phyloP scores from a whole-genome alignment of 2,113 vertebrate genomes.

The Ariopsis seemanni region DNA sequence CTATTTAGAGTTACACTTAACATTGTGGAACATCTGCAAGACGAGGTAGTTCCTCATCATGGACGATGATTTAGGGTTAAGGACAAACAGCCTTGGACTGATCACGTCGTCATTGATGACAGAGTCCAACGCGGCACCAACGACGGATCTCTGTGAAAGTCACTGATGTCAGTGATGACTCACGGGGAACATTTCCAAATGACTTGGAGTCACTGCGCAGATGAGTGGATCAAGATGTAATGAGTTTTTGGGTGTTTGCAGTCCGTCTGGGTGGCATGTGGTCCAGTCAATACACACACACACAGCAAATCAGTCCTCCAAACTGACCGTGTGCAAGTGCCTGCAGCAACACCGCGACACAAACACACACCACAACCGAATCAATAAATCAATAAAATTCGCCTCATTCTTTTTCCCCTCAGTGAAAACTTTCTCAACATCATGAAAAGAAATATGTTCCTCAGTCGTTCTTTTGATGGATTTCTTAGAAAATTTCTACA shows the following conservation, averaged over 20 bases:
- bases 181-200: neutral
- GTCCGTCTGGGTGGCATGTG: neutral
- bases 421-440: conserved; percentile 4
- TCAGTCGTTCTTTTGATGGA: neutral
- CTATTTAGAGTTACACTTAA: no score
- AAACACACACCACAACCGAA: conserved; percentile 4
- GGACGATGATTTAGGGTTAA: no score
- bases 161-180: neutral
- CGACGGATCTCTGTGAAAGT: neutral
- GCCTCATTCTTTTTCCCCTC: neutral
- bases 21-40: no score
- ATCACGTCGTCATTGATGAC: neutral
- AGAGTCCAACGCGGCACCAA: neutral
- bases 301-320: neutral
- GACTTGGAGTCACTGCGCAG: neutral
- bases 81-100: neutral
- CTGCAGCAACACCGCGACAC: neutral
- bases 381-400: conserved; percentile 14
- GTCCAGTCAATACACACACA: neutral
- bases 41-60: no score
- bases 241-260: conserved; percentile 19
- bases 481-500: neutral
- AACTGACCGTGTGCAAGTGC: conserved; percentile 13
- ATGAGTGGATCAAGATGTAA: neutral
- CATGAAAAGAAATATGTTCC: neutral